Conservation (phyloP, 2,113 vertebrate genomes). For the Chlorocebus sabaeus region DNA sequence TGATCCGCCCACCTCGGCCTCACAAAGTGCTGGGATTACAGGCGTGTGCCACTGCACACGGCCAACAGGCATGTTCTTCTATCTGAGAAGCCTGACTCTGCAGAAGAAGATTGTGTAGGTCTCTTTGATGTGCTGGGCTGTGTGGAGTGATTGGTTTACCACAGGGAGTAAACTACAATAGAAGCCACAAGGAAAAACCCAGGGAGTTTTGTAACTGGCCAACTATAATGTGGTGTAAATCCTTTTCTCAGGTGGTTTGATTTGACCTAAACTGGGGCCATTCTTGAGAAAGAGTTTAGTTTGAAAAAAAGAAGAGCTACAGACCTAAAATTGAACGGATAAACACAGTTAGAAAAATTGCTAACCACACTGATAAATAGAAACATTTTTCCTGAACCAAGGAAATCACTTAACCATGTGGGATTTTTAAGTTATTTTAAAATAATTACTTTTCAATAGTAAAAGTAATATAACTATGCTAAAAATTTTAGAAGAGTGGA, state of each 20-base stretch:
- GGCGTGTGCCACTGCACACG: rapidly evolving
- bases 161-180: neutral
- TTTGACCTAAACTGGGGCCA: neutral
- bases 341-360: neutral
- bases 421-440: neutral
- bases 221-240: rapidly evolving
- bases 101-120: too few species aligned
- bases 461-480: neutral
- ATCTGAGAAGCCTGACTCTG: neutral
- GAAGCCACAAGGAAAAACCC: neutral
- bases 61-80: neutral
- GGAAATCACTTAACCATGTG: neutral
- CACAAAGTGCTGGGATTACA: too few species aligned
- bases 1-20: too few species aligned
- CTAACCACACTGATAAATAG: neutral
- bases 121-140: neutral
- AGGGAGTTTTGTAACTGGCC: neutral
- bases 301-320: neutral
- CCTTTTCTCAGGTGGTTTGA: neutral
- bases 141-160: neutral
- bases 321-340: neutral
- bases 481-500: neutral
- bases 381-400: neutral
- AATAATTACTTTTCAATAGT: neutral
- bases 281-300: neutral